These are phyloP conservation scores for Muntiacus reevesi DNA, from an alignment of 2,113 vertebrate genomes.

Conservation along the genomic window DNA sequence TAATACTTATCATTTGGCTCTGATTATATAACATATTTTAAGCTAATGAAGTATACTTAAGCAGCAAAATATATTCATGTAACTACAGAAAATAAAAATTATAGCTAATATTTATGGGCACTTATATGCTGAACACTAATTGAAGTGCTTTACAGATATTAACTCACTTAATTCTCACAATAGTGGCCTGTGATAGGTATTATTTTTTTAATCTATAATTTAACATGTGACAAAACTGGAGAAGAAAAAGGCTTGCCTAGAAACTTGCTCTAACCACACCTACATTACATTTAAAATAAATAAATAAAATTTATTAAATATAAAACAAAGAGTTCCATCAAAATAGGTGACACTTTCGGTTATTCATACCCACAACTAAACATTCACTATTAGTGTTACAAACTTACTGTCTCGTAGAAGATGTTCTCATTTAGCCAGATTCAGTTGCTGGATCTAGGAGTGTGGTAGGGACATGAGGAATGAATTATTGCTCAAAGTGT, in stretches of 20 bases:
- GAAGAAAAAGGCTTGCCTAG: not conserved
- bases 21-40: not conserved
- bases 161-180: not conserved
- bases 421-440: not conserved
- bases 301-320: not conserved
- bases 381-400: not conserved
- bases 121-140: not conserved
- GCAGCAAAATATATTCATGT: not conserved
- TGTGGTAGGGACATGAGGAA: not conserved
- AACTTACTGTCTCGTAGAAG: not conserved
- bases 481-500: not conserved
- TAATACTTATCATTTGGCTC: not conserved
- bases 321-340: not conserved
- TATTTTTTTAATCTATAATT: not conserved
- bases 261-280: not conserved
- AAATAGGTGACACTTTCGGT: not conserved
- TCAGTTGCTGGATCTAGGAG: not conserved
- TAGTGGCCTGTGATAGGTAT: not conserved
- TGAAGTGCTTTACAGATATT: not conserved
- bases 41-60: not conserved
- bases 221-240: not conserved
- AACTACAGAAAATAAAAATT: slow-evolving; percentile 1
- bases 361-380: not conserved
- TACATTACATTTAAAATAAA: not conserved
- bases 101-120: not conserved